Base-by-base conservation (phyloP, 2,113 vertebrate species). In the Ictidomys tridecemlineatus region DNA sequence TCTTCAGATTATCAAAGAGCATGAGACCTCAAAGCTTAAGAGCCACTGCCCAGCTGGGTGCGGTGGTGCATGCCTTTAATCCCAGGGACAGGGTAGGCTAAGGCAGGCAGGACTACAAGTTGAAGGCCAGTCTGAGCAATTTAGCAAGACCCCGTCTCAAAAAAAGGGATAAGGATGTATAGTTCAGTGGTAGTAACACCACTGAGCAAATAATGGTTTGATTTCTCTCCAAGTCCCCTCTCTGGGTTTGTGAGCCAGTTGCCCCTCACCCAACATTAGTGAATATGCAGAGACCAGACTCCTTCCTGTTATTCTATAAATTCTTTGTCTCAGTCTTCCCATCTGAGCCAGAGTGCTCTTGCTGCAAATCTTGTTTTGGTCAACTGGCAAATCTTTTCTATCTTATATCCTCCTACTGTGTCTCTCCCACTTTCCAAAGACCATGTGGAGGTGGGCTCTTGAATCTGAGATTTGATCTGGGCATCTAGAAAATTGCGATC, bases 381-480 rank as follows among this genome's bases (percentile, higher is more conserved):
- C 69, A 93, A 34, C 30, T 69, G 56, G 74, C 61, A 77, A 20
- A 20, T 42, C 5, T 63, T 77, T 70, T 76, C 82, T 58, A 4
- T 76, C 58, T 16, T 51, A 13, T 76, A 13, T 65, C 24, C 26
- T 1, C 48, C 10, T 67, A 13, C 67, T 77, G 9, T n/a, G 17
- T 78, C 24, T 92, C 77, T 24, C 30, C 13, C 63, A 13, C 8
- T 12, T 82, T 42, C 34, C 4, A 30, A 45, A 73, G 30, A 39
- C 74, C 39, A 37, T 42, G 0, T 65, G 48, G 87, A 67, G 73
- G 14, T 77, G 73, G 72, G 30, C 51, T 89, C 26, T 93, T 53
- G 26, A 32, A 84, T 89, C 45, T 67, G 58, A 91, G 77, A n/a
- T 95, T 91, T 80, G 42, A 45, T 58, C 77, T 53, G 73, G 39